A percentile compares a stretch with the other conserved stretches of the same genome.
phyloP scores from a whole-genome alignment of 2,113 vertebrate genomes.

The Nesospiza acunhae region DNA sequence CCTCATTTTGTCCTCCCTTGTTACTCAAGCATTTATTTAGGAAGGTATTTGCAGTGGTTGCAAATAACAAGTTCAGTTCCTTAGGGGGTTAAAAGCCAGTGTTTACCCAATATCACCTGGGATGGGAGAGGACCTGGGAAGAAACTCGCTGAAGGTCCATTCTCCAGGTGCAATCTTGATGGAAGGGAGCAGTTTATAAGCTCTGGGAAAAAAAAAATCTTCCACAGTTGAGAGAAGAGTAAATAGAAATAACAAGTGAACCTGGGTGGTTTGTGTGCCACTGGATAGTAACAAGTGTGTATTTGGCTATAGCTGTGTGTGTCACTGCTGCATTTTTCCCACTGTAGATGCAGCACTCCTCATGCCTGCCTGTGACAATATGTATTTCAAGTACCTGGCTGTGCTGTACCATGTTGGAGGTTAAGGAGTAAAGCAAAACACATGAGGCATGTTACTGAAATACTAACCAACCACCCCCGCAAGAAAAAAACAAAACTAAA shows the following conservation, averaged over 20 bases:
- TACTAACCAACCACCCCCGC: fast-evolving
- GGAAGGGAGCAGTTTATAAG: background rate
- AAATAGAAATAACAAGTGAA: background rate
- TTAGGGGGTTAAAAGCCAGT: background rate
- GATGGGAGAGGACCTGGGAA: background rate
- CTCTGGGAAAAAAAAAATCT: background rate
- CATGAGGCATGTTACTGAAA: background rate
- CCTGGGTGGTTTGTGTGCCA: background rate
- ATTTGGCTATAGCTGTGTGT: background rate
- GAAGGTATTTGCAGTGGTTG: background rate
- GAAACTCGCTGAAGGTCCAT: fast-evolving
- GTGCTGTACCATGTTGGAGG: background rate
- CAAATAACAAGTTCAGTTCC: background rate
- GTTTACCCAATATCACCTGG: background rate
- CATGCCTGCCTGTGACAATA: background rate
- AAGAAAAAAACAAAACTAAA: background rate
- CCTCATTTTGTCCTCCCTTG: background rate
- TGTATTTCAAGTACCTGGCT: background rate
- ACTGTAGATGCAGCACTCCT: background rate
- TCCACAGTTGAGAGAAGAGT: background rate
- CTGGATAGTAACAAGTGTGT: background rate
- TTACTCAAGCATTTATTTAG: background rate
- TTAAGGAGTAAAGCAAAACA: background rate
- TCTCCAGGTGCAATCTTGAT: background rate
- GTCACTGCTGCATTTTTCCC: background rate